phyloP scores from a whole-genome alignment of 2,888 invertebrate genomes.

The Polydrusus pterygomalis region DNA sequence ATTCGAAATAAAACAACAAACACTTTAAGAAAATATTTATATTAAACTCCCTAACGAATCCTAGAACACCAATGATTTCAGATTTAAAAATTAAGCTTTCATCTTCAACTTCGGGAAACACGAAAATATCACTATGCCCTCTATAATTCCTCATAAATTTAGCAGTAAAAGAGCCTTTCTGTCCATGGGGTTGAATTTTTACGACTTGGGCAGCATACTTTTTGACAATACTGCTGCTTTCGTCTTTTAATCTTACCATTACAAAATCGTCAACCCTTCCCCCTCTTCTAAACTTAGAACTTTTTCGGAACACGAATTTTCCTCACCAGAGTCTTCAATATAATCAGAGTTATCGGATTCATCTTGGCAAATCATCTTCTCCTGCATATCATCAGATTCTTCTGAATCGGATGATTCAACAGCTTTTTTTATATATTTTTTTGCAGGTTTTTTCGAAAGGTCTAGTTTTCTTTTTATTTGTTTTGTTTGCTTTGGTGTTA shows the following conservation, averaged over 20 bases:
- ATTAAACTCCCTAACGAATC: neutral
- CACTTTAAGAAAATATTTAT: neutral
- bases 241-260: neutral
- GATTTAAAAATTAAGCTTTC: constrained; percentile 4
- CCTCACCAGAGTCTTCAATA: neutral
- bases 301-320: neutral
- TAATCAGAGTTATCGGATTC: neutral
- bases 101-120: constrained; percentile 1
- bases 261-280: neutral
- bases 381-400: neutral
- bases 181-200: neutral
- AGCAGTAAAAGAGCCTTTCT: neutral
- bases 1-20: neutral
- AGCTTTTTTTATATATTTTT: neutral
- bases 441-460: neutral
- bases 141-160: neutral
- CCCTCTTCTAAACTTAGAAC: neutral
- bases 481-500: neutral
- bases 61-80: too few species aligned
- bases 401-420: neutral
- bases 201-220: neutral
- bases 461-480: neutral
- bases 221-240: neutral
- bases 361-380: neutral
- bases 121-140: too few species aligned